phyloP scores from a whole-genome alignment of 2,797 vertebrate genomes.

The Triplophysa bombifrons region DNA sequence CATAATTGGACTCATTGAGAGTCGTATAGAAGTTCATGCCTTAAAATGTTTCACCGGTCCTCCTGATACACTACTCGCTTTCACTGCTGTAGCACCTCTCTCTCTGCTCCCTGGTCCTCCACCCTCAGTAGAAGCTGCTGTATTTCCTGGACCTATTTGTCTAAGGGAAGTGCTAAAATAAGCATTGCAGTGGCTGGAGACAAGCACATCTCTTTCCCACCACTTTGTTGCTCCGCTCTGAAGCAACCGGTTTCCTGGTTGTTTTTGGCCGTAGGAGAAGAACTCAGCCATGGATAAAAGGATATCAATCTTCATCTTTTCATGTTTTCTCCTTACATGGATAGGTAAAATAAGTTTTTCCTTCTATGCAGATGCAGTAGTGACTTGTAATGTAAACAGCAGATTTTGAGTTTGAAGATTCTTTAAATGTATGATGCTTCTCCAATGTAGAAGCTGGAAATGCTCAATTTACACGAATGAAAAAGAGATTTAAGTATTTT shows the following conservation, averaged over 20 bases:
- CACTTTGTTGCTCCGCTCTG: conserved; percentile 19
- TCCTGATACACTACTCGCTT: not conserved
- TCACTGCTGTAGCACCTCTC: conserved; percentile 29
- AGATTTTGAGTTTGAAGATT: not conserved
- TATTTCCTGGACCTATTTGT: conserved; percentile 89
- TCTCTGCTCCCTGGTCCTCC: conserved; percentile 49
- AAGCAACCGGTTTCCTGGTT: conserved; percentile 23
- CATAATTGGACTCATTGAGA: not conserved
- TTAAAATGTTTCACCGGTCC: conserved; percentile 14
- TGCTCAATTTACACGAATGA: too few relatives aligned
- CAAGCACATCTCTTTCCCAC: conserved; percentile 60
- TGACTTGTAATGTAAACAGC: not conserved
- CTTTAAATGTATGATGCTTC: not conserved
- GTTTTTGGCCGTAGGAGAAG: conserved; percentile 5
- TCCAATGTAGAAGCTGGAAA: not conserved
- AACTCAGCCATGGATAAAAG: conserved; percentile 35
- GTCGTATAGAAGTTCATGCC: conserved; percentile 18
- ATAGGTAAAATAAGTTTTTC: conserved; percentile 35
- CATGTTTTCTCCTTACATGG: conserved; percentile 5
- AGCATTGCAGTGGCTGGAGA: conserved; percentile 75
- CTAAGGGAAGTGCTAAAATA: conserved; percentile 86
- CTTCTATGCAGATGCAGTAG: not conserved
- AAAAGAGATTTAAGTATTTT: too few relatives aligned
- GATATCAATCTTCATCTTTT: conserved; percentile 27
- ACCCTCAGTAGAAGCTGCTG: conserved; percentile 83